phyloP scores from a whole-genome alignment of 2,888 invertebrate genomes.

The Cheilosia pagana region DNA sequence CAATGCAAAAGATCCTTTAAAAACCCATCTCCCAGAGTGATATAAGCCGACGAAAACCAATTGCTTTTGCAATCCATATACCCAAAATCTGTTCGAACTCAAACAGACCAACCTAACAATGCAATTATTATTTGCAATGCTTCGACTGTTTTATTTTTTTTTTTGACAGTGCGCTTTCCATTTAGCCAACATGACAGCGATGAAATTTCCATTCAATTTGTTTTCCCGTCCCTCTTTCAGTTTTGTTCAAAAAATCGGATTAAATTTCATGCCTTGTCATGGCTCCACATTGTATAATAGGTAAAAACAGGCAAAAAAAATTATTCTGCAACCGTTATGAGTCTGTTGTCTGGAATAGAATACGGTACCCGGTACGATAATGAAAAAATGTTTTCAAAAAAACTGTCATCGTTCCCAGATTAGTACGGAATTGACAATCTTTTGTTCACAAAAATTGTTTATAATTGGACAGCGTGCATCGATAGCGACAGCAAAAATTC shows the following conservation, averaged over 20 bases:
- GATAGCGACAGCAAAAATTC: conserved; percentile 1
- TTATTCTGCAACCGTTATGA: neutral
- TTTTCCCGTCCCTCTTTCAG: neutral
- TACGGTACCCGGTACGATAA: neutral
- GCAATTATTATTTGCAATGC: conserved; percentile 22
- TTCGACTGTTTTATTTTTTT: conserved; percentile 3
- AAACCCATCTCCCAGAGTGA: no score
- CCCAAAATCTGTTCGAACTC: neutral
- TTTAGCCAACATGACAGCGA: neutral
- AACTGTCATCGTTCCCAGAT: conserved; percentile 4
- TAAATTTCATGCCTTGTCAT: conserved; percentile 4
- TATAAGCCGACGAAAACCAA: neutral
- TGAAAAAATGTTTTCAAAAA: neutral
- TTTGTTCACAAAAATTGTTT: conserved; percentile 21
- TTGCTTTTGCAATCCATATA: neutral
- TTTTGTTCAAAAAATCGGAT: conserved; percentile 7
- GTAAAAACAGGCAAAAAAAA: neutral
- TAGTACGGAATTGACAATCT: conserved; percentile 15
- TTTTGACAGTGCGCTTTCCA: neutral
- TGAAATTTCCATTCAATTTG: conserved; percentile 12
- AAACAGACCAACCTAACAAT: conserved; percentile 1
- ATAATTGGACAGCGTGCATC: conserved; percentile 29
- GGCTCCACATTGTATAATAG: neutral
- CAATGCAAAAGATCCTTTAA: no score
- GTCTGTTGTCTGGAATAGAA: neutral